These are phyloP conservation scores for Pocota personata DNA, from an alignment of 2,888 invertebrate species.

Conservation along the genomic window DNA sequence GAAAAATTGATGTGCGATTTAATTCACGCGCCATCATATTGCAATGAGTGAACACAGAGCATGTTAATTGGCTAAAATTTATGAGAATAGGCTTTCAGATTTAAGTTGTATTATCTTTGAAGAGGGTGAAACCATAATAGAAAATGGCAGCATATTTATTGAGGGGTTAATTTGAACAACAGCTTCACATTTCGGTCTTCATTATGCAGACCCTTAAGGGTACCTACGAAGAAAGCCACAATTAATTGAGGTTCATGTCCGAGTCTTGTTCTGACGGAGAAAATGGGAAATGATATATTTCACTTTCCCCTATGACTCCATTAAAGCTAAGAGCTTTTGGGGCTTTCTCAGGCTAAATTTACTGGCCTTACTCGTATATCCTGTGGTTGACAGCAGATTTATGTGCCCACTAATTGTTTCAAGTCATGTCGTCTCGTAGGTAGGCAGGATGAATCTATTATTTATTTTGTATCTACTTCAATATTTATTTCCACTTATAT, in stretches of 20 bases:
- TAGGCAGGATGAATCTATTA: neutral
- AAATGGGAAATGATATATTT: conserved; percentile 4
- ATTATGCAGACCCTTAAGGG: neutral
- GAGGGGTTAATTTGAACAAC: neutral
- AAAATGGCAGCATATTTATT: neutral
- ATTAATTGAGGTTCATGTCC: conserved; percentile 35
- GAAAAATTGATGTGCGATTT: conserved; percentile 30
- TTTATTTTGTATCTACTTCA: neutral
- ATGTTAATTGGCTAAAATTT: conserved; percentile 45
- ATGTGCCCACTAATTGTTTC: conserved; percentile 30
- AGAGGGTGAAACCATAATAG: neutral
- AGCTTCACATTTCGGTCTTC: too few species aligned
- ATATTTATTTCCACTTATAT: neutral
- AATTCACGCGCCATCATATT: conserved; percentile 21
- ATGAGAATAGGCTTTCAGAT: neutral
- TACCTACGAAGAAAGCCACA: neutral
- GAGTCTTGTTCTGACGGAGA: neutral
- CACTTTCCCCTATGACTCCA: conserved; percentile 2
- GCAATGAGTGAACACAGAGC: neutral
- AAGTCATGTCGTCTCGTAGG: neutral
- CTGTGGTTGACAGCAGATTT: conserved; percentile 32
- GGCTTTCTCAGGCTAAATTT: neutral
- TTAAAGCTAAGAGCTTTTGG: neutral
- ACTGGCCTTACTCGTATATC: neutral
- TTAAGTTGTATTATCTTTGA: neutral